Conservation (phyloP, 2,113 vertebrate genomes). For the Daphoenositta chrysoptera region DNA sequence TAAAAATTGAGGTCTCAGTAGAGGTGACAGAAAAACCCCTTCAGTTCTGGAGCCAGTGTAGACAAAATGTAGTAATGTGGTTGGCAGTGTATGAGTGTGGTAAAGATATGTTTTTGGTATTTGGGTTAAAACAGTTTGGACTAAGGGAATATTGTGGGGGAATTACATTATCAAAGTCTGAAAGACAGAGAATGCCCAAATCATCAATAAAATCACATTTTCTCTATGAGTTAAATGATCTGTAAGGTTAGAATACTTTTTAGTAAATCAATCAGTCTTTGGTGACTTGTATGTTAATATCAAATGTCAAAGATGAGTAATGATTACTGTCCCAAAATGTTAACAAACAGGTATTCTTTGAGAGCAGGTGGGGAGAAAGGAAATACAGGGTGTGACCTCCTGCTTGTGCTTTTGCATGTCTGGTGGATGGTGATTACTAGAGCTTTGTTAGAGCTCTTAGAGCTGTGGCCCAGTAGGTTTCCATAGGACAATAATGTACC, state of each 20-base stretch:
- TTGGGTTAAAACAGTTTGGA: not conserved
- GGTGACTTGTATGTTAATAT: not conserved
- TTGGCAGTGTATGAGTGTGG: not conserved
- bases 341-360: not conserved
- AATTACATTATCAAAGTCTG: not conserved
- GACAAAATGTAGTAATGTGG: not conserved
- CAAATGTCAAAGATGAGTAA: not conserved
- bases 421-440: not conserved
- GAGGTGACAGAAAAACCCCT: not conserved
- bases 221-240: not conserved
- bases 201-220: not conserved
- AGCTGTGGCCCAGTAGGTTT: not conserved
- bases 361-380: not conserved
- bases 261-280: not conserved
- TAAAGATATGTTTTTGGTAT: not conserved
- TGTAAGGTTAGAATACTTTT: not conserved
- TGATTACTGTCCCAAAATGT: not conserved
- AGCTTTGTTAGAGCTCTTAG: not conserved
- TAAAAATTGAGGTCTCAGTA: not conserved
- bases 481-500: not conserved
- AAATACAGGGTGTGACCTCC: not conserved
- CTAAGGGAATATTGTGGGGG: not conserved
- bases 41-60: not conserved
- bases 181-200: not conserved
- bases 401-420: not conserved